Base-by-base conservation (phyloP, 1,140 invertebrate species). In the Trialeurodes vaporariorum region DNA sequence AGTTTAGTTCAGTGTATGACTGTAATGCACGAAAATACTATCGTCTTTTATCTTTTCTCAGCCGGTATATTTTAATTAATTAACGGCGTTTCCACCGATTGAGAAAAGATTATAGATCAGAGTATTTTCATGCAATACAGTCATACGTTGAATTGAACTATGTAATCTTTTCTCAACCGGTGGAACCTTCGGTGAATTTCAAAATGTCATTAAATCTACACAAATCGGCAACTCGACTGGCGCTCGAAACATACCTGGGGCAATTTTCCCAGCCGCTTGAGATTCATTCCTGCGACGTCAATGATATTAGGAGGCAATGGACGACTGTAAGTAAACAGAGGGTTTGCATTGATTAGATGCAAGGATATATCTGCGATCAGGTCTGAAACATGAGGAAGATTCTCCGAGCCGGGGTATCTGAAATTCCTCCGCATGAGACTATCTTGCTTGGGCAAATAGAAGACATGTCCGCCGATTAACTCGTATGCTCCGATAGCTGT, bases 181-280 rank as follows among this genome's bases (percentile, higher is more conserved):
- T n/a, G n/a, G n/a, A n/a, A n/a, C n/a, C n/a, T n/a, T n/a, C n/a
- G n/a, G n/a, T n/a, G n/a, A n/a, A n/a, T n/a, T n/a, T n/a, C n/a
- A n/a, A n/a, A n/a, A n/a, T n/a, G n/a, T n/a, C n/a, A n/a, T n/a
- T n/a, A n/a, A n/a, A n/a, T n/a, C n/a, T n/a, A n/a, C n/a, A n/a
- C n/a, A n/a, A n/a, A n/a, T n/a, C n/a, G n/a, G n/a, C n/a, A n/a
- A n/a, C n/a, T 59, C 17, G 17, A 59, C 58, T n/a, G n/a, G n/a
- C 24, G 25, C n/a, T n/a, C 2, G n/a, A 26, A 59, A 76, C 76
- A 79, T 78, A 84, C 84, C 64, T 80, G 68, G 21, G 82, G 79
- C 68, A 87, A 71, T 17, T 79, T 76, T 69, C 85, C 83, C 0
- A 83, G 71, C 67, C 83, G 74, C 61, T 75, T 75, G 22, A 80